Conservation (phyloP, 2,797 vertebrate genomes). For the Antennarius maculatus region DNA sequence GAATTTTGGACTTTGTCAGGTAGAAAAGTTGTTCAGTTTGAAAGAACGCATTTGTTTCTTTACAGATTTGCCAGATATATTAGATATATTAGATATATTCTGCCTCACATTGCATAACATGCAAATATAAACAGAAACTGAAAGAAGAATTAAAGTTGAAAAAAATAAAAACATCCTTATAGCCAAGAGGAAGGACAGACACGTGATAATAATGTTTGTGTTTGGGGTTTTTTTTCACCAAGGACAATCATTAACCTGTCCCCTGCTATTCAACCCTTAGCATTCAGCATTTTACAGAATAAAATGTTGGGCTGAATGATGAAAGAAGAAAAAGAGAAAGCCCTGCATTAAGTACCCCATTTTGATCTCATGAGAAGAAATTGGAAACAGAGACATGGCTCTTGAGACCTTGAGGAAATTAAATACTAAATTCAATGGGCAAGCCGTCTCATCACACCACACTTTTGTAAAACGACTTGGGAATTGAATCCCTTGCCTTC, state of each 20-base stretch:
- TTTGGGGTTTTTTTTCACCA: constrained; percentile 34
- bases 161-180: constrained; percentile 12
- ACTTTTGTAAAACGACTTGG: constrained; percentile 70
- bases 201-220: constrained; percentile 44
- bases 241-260: constrained; percentile 59
- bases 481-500: constrained; percentile 71
- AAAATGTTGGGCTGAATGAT: constrained; percentile 33
- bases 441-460: constrained; percentile 64
- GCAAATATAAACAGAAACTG: neutral
- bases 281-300: constrained; percentile 37
- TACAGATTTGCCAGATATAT: too few species aligned
- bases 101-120: neutral
- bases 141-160: neutral
- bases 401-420: constrained; percentile 73
- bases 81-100: too few species aligned
- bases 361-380: constrained; percentile 67
- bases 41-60: neutral
- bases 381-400: constrained; percentile 71
- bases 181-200: neutral
- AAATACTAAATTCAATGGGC: constrained; percentile 72
- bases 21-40: neutral
- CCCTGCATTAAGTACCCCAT: constrained; percentile 55
- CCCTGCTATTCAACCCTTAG: constrained; percentile 31
- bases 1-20: neutral
- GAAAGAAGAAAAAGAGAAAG: constrained; percentile 38